Base-by-base conservation (phyloP, 2,888 invertebrate species). In the Lithophane socia region DNA sequence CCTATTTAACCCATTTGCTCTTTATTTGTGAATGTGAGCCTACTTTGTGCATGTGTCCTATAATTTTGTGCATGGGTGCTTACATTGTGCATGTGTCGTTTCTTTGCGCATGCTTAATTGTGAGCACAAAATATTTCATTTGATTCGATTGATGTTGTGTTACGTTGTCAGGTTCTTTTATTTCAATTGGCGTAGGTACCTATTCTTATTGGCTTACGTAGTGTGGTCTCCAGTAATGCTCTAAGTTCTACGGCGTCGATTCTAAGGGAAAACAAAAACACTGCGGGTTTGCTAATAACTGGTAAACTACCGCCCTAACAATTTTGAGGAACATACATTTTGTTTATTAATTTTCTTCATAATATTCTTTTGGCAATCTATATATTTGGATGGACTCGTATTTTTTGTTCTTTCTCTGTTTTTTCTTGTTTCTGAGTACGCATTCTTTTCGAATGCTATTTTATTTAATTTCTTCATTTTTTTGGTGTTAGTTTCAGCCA, bases 311-410 rank as follows among this genome's bases (percentile, higher is more conserved):
- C 37, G 44, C 58, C 18, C 60, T 81, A 80, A 84, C 29, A 69
- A 75, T 58, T 81, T 79, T 67, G 75, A 88, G 87, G 87, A 88
- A 88, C 88, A 82, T 81, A 79, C 52, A 44, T 72, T 82, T 65
- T 56, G 13, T 61, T 75, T n/a, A 8, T 74, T 70, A 63, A 37
- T 72, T 56, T 77, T 64, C 49, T 71, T 83, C 65, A 67, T 81
- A 75, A 75, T 77, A 79, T 73, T 60, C 72, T 82, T 89, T 90
- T 92, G 90, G 90, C 91, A 87, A 88, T 90, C 79, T 89, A 81
- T 52, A 83, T 87, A 74, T 84, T 82, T 94, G 94, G 94, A 94
- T 93, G 94, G 94, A 94, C 88, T 93, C 87, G 85, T 84, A 65
- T 88, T 90, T 87, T 84, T 81, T 84, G 85, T 85, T 85, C 72